Base-by-base conservation (phyloP, 2,888 invertebrate species). In the Rhagium mordax region DNA sequence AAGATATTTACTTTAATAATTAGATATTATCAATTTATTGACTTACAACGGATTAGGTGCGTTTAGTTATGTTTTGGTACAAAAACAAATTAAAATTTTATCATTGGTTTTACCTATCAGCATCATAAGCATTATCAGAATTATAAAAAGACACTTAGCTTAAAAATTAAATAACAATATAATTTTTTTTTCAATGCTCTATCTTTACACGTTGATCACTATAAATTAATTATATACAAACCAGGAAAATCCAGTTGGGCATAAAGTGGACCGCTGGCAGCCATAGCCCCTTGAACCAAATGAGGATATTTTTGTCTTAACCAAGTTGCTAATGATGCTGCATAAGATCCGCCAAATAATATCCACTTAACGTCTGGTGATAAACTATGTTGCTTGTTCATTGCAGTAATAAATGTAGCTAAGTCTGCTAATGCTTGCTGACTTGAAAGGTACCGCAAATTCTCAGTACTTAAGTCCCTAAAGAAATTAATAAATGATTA, bases 401-500 rank as follows among this genome's bases (percentile, higher is more conserved):
- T 75, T 49, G 76, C 57, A 47, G 84, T 79, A 48, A 89, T 87
- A 72, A 89, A 88, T 74, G 85, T 81, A 6, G 87, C 88, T 1
- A 89, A 78, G 77, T 90, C 90, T 0, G 87, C 88, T 15, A 89
- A 80, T 1, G 88, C 87, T 79, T 89, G 89, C 41, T 88, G 87
- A 3, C 86, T 85, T 71, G 81, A 86, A 51, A 89, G 79, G 76
- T 87, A 88, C 49, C 83, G 84, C 73, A 89, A 77, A 82, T 85
- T 88, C 51, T 83, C 81, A 2, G 85, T 33, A 20, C 65, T 93
- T 74, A 95, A 87, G 86, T 98, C 95, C 49, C 96, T 97, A 88
- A n/a, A 90, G n/a, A n/a, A n/a, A n/a, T n/a, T n/a, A n/a, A 89
- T 16, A 59, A 0, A 59, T 10, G 20, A 18, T 24, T 13, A n/a